Base-by-base conservation (phyloP, 1,140 invertebrate genomes). In the Plectrocnemia conspersa region DNA sequence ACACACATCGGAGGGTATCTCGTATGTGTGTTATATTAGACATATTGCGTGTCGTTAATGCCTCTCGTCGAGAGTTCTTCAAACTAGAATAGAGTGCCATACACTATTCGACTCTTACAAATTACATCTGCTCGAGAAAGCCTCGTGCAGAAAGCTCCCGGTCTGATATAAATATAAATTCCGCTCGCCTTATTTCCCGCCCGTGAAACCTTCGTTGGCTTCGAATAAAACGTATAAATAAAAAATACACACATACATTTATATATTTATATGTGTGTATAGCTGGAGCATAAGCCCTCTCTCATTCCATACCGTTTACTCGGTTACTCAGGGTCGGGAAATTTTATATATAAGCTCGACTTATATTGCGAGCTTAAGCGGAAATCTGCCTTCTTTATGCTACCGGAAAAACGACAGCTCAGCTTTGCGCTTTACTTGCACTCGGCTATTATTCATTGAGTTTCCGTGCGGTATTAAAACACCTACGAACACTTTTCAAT, bases 391-490 rank as follows among this genome's bases (percentile, higher is more conserved):
- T 25, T 23, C 23, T 22, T 45, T 45, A 45, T 45, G 18, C 21
- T 7, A 23, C 18, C 11, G 42, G 18, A 22, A 45, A 45, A 45
- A 24, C 42, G 21, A 23, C 42, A 5, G 21, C 3, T 4, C 5
- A 45, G 42, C 42, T 45, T 45, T 45, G 19, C 19, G 21, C 42
- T 25, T 45, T n/a, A 45, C 42, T 22, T 9, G 35, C 35, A 38
- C 35, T 38, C 35, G 11, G 6, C 6, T 29, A 29, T 29, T 29
- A 29, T n/a, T 7, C 6, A n/a, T 29, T 29, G n/a, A n/a, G n/a
- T n/a, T n/a, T n/a, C n/a, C n/a, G n/a, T n/a, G n/a, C n/a, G n/a
- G n/a, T n/a, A n/a, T n/a, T n/a, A n/a, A n/a, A n/a, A n/a, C n/a
- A n/a, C n/a, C n/a, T n/a, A n/a, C n/a, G n/a, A n/a, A n/a, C n/a